phyloP scores from a whole-genome alignment of 2,888 invertebrate species.

The Leptinotarsa rubiginosa region DNA sequence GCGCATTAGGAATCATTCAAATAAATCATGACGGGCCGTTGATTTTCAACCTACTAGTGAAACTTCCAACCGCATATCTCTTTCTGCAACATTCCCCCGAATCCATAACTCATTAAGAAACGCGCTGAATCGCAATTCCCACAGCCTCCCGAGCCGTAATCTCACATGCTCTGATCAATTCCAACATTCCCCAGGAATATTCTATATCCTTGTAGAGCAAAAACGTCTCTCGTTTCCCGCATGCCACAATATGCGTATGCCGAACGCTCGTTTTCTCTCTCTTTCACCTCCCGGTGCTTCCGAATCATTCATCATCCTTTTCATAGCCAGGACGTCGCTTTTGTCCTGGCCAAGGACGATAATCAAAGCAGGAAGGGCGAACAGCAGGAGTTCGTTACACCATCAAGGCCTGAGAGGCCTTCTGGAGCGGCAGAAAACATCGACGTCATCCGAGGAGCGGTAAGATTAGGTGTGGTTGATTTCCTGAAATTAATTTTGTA shows the following conservation, averaged over 20 bases:
- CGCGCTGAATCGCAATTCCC: constrained; percentile 5
- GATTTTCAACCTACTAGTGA: not conserved
- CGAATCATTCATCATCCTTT: constrained; percentile 56
- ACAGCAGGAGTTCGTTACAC: constrained; percentile 43
- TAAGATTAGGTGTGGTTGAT: not conserved
- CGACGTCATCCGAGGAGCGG: not conserved
- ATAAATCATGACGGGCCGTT: not conserved
- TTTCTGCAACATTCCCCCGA: not conserved
- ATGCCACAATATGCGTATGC: constrained; percentile 15
- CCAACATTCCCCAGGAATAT: constrained; percentile 3
- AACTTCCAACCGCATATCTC: not conserved
- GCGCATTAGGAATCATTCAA: too few relatives aligned
- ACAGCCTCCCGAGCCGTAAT: not conserved
- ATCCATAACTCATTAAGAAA: constrained; percentile 10
- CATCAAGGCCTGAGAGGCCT: constrained; percentile 17
- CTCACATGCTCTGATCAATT: constrained; percentile 16
- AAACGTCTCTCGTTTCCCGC: constrained; percentile 4
- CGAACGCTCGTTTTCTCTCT: not conserved
- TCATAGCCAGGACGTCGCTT: constrained; percentile 43
- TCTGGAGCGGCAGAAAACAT: not conserved
- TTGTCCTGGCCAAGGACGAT: constrained; percentile 56
- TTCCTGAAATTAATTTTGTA: not conserved
- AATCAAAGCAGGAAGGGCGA: constrained; percentile 47
- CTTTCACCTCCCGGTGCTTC: constrained; percentile 17
- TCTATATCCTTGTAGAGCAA: constrained; percentile 5